phyloP scores from a whole-genome alignment of 2,888 invertebrate species.

The Steromphala cineraria region DNA sequence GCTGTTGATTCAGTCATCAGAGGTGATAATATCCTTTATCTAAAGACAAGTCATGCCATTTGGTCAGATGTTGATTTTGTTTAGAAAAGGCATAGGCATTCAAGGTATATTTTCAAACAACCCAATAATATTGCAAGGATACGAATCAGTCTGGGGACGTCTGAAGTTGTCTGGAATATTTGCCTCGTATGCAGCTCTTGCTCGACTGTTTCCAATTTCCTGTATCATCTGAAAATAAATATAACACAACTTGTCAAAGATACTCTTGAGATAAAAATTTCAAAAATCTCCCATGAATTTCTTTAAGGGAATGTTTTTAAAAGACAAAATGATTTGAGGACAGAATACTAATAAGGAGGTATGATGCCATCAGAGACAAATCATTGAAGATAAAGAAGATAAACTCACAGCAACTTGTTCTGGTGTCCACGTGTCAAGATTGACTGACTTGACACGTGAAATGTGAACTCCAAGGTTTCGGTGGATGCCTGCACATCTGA shows the following conservation, averaged over 20 bases:
- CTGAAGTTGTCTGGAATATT: constrained; percentile 96
- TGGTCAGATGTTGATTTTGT: no score
- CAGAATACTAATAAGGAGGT: no score
- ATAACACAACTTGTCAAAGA: neutral
- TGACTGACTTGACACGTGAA: constrained; percentile 98
- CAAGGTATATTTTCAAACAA: no score
- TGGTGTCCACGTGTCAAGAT: constrained; percentile 97
- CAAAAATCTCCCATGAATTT: no score
- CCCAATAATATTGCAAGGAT: constrained; percentile 65
- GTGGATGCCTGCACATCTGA: constrained; percentile 98
- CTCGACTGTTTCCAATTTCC: constrained; percentile 97
- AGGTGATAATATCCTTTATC: no score
- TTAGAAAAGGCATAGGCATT: no score
- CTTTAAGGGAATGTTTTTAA: no score
- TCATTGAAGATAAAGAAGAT: no score
- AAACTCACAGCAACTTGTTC: constrained; percentile 91
- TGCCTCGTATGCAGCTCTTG: constrained; percentile 97
- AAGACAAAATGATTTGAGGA: no score
- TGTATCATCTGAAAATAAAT: constrained; percentile 82
- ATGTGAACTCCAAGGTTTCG: constrained; percentile 98
- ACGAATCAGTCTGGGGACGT: constrained; percentile 85
- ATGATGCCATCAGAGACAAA: no score
- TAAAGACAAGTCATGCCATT: no score
- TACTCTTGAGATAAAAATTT: neutral
- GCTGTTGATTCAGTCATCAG: no score